phyloP scores from a whole-genome alignment of 2,113 vertebrate species.

The Phalacrocorax brasilianus region DNA sequence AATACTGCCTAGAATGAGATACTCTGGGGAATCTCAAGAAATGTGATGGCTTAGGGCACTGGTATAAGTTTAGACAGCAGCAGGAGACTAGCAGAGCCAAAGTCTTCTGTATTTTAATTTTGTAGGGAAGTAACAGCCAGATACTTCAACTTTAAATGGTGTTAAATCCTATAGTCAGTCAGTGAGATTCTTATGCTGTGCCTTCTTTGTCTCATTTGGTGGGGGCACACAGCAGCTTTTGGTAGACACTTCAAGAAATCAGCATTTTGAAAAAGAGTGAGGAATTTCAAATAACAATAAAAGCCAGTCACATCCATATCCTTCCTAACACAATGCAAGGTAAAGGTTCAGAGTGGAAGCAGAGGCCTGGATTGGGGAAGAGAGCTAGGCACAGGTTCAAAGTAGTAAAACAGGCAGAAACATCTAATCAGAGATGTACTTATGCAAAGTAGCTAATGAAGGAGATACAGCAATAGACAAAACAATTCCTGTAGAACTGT shows the following conservation, averaged over 20 bases:
- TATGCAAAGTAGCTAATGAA: neutral
- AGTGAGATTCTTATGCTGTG: neutral
- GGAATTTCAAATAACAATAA: neutral
- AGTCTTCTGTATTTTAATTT: neutral
- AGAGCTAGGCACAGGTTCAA: neutral
- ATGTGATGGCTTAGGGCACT: neutral
- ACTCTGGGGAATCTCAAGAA: neutral
- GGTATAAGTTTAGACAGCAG: neutral
- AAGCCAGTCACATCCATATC: neutral
- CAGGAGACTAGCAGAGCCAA: neutral
- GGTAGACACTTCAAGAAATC: neutral
- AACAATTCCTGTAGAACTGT: neutral
- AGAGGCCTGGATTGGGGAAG: neutral
- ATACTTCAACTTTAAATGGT: neutral
- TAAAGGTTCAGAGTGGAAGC: neutral
- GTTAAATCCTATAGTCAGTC: accelerated
- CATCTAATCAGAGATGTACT: neutral
- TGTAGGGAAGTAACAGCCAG: neutral
- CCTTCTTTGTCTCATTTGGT: neutral
- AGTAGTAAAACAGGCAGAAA: neutral
- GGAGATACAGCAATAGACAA: neutral
- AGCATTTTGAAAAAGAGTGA: neutral
- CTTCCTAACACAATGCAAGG: neutral
- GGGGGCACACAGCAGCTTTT: neutral
- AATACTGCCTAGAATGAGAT: neutral